Evolutionary conservation across 2,113 vertebrate species (phyloP).

Genomic region (Malurus cyaneus): DNA sequence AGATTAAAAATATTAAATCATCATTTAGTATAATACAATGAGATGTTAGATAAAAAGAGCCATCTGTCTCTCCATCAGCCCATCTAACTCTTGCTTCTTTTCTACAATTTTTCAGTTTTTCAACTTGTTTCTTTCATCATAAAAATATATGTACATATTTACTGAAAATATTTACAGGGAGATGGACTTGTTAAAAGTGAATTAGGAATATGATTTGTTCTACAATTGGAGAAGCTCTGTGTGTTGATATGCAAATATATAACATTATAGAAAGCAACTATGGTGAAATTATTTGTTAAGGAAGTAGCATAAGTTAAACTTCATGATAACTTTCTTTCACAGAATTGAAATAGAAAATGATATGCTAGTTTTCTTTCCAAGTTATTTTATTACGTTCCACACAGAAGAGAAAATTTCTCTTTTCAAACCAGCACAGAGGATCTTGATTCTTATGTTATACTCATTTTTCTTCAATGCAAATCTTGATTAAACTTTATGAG

Average conservation of each 20-base stretch:
- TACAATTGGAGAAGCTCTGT: not conserved
- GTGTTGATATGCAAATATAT: not conserved
- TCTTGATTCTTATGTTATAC: not conserved
- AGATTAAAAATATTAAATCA: not conserved
- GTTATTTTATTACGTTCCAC: not conserved
- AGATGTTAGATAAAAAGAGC: not conserved
- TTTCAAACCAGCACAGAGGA: not conserved
- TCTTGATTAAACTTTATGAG: not conserved
- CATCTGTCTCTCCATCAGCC: not conserved
- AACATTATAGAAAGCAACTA: not conserved
- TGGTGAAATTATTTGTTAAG: not conserved
- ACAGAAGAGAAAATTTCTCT: not conserved
- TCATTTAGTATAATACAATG: not conserved
- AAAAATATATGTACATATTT: not conserved
- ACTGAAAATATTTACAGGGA: not conserved
- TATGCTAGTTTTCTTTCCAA: conserved; percentile 1
- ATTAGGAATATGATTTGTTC: not conserved
- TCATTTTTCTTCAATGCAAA: not conserved
- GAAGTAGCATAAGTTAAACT: not conserved
- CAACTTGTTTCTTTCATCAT: not conserved
- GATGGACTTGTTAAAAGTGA: not conserved
- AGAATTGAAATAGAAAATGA: not conserved
- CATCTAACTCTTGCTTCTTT: not conserved
- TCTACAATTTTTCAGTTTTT: not conserved
- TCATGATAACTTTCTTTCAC: conserved; percentile 3